Evolutionary conservation across 2,797 vertebrate genomes (phyloP).

Genomic region (Sparidentex hasta): DNA sequence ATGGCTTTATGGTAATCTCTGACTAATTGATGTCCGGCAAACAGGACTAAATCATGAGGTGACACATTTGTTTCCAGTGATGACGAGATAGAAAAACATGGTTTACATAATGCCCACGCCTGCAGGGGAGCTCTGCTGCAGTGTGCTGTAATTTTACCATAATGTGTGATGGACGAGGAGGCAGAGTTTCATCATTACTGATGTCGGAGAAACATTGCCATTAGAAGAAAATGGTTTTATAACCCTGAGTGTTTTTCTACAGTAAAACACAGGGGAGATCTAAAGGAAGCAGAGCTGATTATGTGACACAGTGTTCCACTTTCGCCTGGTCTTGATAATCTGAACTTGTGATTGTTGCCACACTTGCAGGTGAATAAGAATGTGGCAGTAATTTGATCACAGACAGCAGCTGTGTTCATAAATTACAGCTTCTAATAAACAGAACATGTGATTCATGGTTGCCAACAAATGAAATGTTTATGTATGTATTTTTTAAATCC

Average conservation of each 20-base stretch:
- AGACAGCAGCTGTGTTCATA: background rate
- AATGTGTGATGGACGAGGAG: conserved; percentile 48
- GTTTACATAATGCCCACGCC: background rate
- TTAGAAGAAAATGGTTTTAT: conserved; percentile 24
- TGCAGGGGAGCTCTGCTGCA: conserved; percentile 23
- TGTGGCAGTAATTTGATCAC: conserved; percentile 10
- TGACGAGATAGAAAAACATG: background rate
- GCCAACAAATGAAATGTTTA: background rate
- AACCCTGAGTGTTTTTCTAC: background rate
- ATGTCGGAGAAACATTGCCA: conserved; percentile 49
- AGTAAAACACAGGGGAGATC: background rate
- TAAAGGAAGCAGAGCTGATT: background rate
- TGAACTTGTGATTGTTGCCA: background rate
- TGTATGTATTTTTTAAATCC: background rate
- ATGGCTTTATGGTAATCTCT: conserved; percentile 40
- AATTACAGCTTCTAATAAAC: background rate
- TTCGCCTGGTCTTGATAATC: background rate
- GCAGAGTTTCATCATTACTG: conserved; percentile 36
- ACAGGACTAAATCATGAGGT: background rate
- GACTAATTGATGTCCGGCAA: background rate
- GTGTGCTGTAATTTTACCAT: conserved; percentile 66
- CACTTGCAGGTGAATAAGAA: conserved; percentile 10
- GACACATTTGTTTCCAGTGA: background rate
- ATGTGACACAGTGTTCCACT: conserved; percentile 12
- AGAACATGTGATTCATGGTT: background rate